Evolutionary conservation across 2,888 invertebrate genomes (phyloP).

Genomic region (Prenolepis imparis): DNA sequence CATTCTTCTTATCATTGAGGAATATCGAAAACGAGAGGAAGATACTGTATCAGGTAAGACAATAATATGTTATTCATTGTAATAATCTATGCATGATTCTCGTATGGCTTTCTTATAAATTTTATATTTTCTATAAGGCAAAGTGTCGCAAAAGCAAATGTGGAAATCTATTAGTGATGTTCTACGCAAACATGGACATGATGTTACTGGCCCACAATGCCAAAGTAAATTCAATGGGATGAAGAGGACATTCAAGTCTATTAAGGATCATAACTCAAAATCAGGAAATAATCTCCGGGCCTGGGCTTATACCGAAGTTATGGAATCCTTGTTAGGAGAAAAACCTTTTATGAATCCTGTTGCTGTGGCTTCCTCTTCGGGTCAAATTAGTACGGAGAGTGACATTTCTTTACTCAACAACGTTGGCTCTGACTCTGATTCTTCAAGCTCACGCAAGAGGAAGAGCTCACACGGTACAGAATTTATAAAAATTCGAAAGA

Average conservation of each 20-base stretch:
- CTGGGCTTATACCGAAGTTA: constrained; percentile 50
- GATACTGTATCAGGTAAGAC: neutral
- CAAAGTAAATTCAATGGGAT: constrained; percentile 48
- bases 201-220: constrained; percentile 52
- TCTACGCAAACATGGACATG: constrained; percentile 31
- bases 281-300: constrained; percentile 45
- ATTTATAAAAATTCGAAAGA: constrained; percentile 6
- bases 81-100: neutral
- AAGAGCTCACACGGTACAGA: neutral
- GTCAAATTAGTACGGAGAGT: neutral
- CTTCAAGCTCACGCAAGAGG: constrained; percentile 1
- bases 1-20: constrained; percentile 6
- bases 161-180: constrained; percentile 33
- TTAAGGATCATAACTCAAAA: constrained; percentile 50
- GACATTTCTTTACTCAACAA: neutral
- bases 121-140: constrained; percentile 31
- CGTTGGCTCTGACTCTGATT: too few species aligned
- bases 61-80: neutral
- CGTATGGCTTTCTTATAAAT: neutral
- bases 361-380: constrained; percentile 40
- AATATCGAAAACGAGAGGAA: neutral
- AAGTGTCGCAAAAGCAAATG: constrained; percentile 37
- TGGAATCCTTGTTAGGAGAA: constrained; percentile 40
- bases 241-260: constrained; percentile 53
- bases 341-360: constrained; percentile 49